A percentile compares a stretch with the other conserved stretches of the same genome.
Evolutionary conservation across 1,140 invertebrate species (phyloP).

Genomic region (Sycobia sp.): DNA sequence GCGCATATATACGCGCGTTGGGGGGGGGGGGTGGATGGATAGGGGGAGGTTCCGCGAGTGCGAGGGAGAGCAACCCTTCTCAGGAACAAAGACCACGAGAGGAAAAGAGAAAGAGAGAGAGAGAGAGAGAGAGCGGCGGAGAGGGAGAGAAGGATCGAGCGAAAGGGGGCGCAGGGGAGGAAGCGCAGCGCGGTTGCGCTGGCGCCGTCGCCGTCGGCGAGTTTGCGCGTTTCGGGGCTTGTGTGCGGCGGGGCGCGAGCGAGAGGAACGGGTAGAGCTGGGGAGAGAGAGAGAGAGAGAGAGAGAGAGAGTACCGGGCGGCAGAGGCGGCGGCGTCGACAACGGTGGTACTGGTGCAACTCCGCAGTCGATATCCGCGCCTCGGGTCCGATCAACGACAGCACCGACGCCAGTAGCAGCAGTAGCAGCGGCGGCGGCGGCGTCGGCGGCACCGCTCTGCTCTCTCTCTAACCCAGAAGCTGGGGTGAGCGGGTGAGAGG

Average conservation of each 20-base stretch:
- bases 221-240: not conserved
- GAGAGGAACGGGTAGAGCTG: no score
- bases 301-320: slow-evolving; percentile 9
- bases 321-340: not conserved
- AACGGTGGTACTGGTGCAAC: no score
- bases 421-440: no score
- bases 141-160: not conserved
- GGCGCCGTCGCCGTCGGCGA: slow-evolving; percentile 1
- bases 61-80: not conserved
- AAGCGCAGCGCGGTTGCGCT: not conserved
- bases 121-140: not conserved
- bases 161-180: not conserved
- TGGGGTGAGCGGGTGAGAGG: no score
- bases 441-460: no score
- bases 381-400: slow-evolving; percentile 15
- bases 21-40: no score
- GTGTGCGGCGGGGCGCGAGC: no score
- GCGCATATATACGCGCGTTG: not conserved
- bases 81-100: no score
- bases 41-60: no score
- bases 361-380: slow-evolving; percentile 28
- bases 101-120: no score
- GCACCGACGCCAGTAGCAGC: no score
- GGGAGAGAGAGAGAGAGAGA: slow-evolving; percentile 3
- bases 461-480: not conserved